A percentile compares a stretch with the other conserved stretches of the same genome.
These are phyloP conservation scores for Temnothorax curvispinosus DNA, from an alignment of 1,140 invertebrate species.

Conservation along the genomic window DNA sequence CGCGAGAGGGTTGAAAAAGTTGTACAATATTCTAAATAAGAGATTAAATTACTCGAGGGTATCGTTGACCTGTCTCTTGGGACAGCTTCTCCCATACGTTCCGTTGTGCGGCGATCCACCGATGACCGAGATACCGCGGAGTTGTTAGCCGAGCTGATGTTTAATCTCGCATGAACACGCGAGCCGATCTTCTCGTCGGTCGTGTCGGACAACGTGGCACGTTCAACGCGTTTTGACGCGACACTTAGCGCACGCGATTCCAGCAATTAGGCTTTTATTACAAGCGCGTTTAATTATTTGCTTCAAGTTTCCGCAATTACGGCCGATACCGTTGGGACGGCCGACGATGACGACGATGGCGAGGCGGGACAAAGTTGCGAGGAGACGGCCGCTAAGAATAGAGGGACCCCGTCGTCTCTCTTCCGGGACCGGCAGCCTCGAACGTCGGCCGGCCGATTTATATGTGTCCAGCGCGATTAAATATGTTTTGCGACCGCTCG, in stretches of 20 bases:
- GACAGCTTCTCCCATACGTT: neutral
- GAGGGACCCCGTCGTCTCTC: conserved; percentile 23
- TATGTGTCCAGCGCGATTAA: conserved; percentile 56
- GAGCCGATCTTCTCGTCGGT: conserved; percentile 9
- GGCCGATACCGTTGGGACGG: neutral
- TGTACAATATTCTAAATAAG: neutral
- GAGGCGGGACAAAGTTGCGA: conserved; percentile 50
- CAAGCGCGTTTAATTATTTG: conserved; percentile 51
- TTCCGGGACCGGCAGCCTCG: conserved; percentile 43
- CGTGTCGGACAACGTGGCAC: neutral
- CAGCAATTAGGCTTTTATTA: conserved; percentile 41
- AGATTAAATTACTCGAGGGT: conserved; percentile 22
- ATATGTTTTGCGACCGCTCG: conserved; percentile 49
- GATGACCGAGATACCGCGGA: conserved; percentile 42
- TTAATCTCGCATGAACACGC: conserved; percentile 57
- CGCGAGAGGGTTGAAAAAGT: neutral
- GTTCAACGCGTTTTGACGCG: conserved; percentile 26
- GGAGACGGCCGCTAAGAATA: conserved; percentile 50
- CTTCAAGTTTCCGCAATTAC: conserved; percentile 20
- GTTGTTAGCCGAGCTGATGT: conserved; percentile 46
- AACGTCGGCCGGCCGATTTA: conserved; percentile 51
- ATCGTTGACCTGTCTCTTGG: conserved; percentile 22
- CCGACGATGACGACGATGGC: neutral
- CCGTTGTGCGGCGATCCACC: neutral
- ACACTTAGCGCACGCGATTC: conserved; percentile 33